These are phyloP conservation scores for Brenthis ino DNA, from an alignment of 2,888 invertebrate genomes.

Conservation along the genomic window DNA sequence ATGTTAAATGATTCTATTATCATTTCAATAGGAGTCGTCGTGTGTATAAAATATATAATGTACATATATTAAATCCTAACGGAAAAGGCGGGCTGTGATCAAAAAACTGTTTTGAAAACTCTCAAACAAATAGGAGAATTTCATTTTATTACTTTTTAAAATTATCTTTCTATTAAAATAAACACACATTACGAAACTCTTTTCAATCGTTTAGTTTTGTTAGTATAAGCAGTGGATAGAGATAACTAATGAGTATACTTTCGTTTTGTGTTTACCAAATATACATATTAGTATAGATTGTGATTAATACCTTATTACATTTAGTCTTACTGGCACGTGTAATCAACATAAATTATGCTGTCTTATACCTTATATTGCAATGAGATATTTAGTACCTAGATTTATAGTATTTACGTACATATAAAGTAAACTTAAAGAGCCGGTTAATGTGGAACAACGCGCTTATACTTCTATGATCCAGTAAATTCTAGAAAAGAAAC, in stretches of 20 bases:
- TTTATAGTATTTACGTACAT: not conserved
- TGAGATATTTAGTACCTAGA: conserved; percentile 3
- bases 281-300: too few relatives aligned
- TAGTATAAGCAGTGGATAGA: not conserved
- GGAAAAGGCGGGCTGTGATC: too few relatives aligned
- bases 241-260: not conserved
- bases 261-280: not conserved
- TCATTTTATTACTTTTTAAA: too few relatives aligned
- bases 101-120: too few relatives aligned
- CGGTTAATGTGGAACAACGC: conserved; percentile 1
- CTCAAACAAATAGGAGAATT: too few relatives aligned
- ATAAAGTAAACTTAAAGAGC: conserved; percentile 4
- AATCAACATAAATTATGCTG: conserved; percentile 9
- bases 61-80: too few relatives aligned
- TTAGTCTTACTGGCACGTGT: not conserved
- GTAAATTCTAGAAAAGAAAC: conserved; percentile 9
- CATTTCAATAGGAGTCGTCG: too few relatives aligned
- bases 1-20: too few relatives aligned
- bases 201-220: too few relatives aligned
- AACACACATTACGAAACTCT: too few relatives aligned
- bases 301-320: not conserved
- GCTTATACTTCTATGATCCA: not conserved
- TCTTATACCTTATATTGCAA: conserved; percentile 3
- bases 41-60: too few relatives aligned
- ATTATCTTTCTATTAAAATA: too few relatives aligned